Evolutionary conservation across 2,888 invertebrate species (phyloP).

Genomic region (Diogma glabrata): DNA sequence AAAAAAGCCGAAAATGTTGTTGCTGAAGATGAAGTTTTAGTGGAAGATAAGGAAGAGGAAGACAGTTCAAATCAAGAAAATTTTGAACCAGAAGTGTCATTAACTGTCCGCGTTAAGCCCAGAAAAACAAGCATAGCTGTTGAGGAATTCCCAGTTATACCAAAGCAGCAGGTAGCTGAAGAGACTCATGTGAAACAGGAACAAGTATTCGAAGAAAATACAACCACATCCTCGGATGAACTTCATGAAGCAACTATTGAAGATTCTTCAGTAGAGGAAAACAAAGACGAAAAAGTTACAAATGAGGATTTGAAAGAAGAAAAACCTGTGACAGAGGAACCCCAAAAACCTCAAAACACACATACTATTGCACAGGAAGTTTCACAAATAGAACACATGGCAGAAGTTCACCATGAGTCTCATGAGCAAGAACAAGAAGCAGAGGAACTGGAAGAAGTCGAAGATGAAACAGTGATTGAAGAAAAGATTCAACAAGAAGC

Average conservation of each 20-base stretch:
- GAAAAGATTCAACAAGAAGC: constrained; percentile 6
- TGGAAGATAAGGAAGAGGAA: neutral
- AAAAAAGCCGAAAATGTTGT: constrained; percentile 7
- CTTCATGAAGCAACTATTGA: too few species aligned
- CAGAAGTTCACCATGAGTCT: too few species aligned
- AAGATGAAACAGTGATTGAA: neutral
- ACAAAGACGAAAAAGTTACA: too few species aligned
- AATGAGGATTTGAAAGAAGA: too few species aligned
- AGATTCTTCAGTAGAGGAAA: too few species aligned
- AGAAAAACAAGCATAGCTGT: neutral
- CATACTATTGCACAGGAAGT: too few species aligned
- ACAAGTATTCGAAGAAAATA: neutral
- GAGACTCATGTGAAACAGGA: neutral
- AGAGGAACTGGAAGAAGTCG: neutral
- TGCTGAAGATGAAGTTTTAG: neutral
- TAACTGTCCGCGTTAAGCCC: neutral
- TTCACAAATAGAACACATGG: too few species aligned
- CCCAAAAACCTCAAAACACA: too few species aligned
- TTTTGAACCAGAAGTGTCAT: neutral
- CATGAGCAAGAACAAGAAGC: neutral
- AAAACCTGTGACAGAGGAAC: too few species aligned
- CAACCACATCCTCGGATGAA: neutral
- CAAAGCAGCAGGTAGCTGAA: neutral
- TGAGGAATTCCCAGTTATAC: neutral
- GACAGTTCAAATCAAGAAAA: neutral